These are phyloP conservation scores for Meloidogyne hapla DNA, from an alignment of 1,140 invertebrate species.

Conservation along the genomic window DNA sequence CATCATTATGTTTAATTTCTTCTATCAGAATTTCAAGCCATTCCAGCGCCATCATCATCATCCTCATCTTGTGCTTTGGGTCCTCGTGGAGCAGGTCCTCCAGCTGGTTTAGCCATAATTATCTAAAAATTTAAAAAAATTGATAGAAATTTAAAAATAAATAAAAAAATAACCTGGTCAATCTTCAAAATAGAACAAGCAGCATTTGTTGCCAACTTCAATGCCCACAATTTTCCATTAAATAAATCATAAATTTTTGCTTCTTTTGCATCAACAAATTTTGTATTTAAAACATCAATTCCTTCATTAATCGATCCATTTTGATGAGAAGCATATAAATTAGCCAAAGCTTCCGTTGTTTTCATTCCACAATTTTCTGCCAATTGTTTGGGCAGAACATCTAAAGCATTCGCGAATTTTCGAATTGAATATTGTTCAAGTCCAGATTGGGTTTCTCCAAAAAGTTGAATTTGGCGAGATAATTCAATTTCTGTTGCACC, in stretches of 20 bases:
- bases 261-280: conserved; percentile 75
- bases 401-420: conserved; percentile 87
- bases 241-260: conserved; percentile 80
- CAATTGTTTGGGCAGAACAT: conserved; percentile 84
- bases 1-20: too few relatives aligned
- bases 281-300: conserved; percentile 79
- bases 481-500: conserved; percentile 92
- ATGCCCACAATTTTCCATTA: conserved; percentile 83
- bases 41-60: conserved; percentile 60
- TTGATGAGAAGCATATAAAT: conserved; percentile 85
- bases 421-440: conserved; percentile 94
- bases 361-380: conserved; percentile 90
- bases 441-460: conserved; percentile 85
- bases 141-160: not conserved
- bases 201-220: conserved; percentile 90
- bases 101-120: conserved; percentile 62
- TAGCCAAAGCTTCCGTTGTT: conserved; percentile 80
- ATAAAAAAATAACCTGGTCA: conserved; percentile 69
- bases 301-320: conserved; percentile 80
- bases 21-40: conserved; percentile 44
- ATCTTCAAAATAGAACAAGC: conserved; percentile 90
- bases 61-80: conserved; percentile 61
- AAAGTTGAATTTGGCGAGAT: conserved; percentile 78
- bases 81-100: conserved; percentile 55
- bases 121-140: conserved; percentile 41